phyloP scores from a whole-genome alignment of 2,888 invertebrate genomes.

The Drosophila parthenogenetica region DNA sequence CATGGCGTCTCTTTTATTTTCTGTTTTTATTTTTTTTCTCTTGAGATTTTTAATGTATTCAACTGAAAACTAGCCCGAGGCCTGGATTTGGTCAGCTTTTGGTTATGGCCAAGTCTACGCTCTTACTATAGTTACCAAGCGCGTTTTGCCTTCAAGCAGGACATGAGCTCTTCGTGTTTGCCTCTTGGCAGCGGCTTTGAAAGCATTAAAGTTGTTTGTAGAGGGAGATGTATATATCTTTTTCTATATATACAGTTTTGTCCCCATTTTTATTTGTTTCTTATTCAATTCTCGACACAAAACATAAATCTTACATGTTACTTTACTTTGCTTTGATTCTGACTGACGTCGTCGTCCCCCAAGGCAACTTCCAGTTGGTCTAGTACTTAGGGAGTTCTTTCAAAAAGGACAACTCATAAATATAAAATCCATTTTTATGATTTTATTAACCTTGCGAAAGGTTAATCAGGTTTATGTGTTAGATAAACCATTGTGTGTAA shows the following conservation, averaged over 20 bases:
- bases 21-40: conserved; percentile 43
- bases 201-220: conserved; percentile 58
- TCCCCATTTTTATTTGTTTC: conserved; percentile 12
- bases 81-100: conserved; percentile 59
- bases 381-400: conserved; percentile 2
- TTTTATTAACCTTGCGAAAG: conserved; percentile 15
- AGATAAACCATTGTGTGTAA: background rate
- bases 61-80: conserved; percentile 68
- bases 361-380: conserved; percentile 10
- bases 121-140: conserved; percentile 31
- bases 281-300: too few species aligned
- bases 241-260: conserved; percentile 2
- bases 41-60: conserved; percentile 66
- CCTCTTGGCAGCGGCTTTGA: conserved; percentile 52
- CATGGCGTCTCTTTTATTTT: conserved; percentile 30
- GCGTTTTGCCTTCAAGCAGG: conserved; percentile 10
- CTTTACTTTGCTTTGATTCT: conserved; percentile 40
- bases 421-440: conserved; percentile 32
- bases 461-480: background rate
- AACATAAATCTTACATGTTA: too few species aligned
- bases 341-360: conserved; percentile 21
- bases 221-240: conserved; percentile 14
- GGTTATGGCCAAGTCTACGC: conserved; percentile 32
- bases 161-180: conserved; percentile 26
- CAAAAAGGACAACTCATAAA: conserved; percentile 15